phyloP scores from a whole-genome alignment of 2,888 invertebrate genomes.

The Pseudococcus jackbeardsleyi region DNA sequence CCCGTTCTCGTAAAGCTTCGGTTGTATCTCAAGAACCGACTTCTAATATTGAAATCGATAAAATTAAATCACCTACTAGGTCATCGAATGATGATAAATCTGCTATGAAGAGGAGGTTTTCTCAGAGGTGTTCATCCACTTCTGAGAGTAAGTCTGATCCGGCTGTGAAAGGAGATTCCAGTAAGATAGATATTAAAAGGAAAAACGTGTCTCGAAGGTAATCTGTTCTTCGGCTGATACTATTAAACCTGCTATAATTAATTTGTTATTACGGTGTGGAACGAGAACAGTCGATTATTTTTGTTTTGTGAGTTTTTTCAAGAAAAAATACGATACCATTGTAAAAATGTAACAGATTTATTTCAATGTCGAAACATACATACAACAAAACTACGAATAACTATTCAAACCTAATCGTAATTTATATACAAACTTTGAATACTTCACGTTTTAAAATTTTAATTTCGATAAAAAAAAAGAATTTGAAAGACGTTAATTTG shows the following conservation, averaged over 20 bases:
- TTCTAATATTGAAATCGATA: conserved; percentile 48
- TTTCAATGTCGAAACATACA: conserved; percentile 50
- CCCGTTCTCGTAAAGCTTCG: conserved; percentile 54
- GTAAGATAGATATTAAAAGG: conserved; percentile 40
- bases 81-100: conserved; percentile 41
- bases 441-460: neutral
- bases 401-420: neutral
- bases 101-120: conserved; percentile 50
- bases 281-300: neutral
- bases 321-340: neutral
- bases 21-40: conserved; percentile 28
- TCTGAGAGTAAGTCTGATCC: conserved; percentile 40
- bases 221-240: neutral
- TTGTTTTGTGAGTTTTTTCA: neutral
- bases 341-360: conserved; percentile 51
- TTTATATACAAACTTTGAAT: conserved; percentile 1
- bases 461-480: neutral
- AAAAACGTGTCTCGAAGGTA: conserved; percentile 40
- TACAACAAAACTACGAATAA: conserved; percentile 35
- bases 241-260: neutral
- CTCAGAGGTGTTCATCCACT: conserved; percentile 51
- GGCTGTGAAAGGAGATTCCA: neutral
- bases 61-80: conserved; percentile 34
- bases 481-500: conserved; percentile 27
- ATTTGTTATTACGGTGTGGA: no score